Conservation (phyloP, 1,140 invertebrate species). For the Luehdorfia chinensis region DNA sequence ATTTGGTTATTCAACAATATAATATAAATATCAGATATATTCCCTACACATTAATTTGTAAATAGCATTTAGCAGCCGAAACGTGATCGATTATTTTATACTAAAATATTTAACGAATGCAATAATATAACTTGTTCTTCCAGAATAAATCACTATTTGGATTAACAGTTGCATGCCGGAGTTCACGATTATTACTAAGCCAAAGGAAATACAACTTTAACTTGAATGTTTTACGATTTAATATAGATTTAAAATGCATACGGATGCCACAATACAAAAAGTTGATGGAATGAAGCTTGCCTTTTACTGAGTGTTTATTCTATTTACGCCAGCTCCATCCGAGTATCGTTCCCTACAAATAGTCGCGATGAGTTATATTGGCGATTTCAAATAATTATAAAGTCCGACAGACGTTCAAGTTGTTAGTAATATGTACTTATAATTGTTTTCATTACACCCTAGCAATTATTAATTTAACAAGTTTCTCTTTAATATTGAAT, state of each 20-base stretch:
- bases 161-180: conserved; percentile 23
- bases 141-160: conserved; percentile 29
- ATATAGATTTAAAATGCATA: conserved; percentile 16
- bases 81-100: background rate
- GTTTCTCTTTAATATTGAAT: no score
- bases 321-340: conserved; percentile 42
- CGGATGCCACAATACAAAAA: conserved; percentile 34
- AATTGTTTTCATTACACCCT: conserved; percentile 25
- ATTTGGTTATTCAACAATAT: no score
- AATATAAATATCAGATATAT: no score
- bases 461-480: no score
- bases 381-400: conserved; percentile 28
- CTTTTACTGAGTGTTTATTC: conserved; percentile 44
- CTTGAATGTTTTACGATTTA: conserved; percentile 18
- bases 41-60: no score
- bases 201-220: conserved; percentile 21
- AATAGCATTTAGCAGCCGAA: no score
- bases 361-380: conserved; percentile 30
- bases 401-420: conserved; percentile 8
- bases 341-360: conserved; percentile 34
- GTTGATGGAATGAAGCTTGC: conserved; percentile 52
- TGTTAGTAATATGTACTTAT: conserved; percentile 15
- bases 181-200: conserved; percentile 12
- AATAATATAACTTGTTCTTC: conserved; percentile 9
- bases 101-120: background rate